Conservation (phyloP, 2,113 vertebrate genomes). For the Oncorhynchus clarkii region DNA sequence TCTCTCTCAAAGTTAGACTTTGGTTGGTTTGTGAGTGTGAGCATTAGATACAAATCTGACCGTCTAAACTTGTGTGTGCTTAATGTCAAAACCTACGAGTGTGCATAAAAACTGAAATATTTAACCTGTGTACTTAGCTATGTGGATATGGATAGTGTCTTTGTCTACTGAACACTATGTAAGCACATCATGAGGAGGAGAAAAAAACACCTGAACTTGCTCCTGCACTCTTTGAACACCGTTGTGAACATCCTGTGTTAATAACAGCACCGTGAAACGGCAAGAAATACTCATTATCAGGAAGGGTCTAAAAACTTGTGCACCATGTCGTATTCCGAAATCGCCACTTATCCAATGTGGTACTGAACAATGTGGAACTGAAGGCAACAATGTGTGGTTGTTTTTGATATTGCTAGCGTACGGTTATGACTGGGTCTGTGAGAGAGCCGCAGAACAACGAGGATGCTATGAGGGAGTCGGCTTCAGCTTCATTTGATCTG, state of each 20-base stretch:
- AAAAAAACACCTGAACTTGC: constrained; percentile 5
- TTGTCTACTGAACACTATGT: constrained; percentile 39
- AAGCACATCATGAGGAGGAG: constrained; percentile 48
- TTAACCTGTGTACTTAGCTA: constrained; percentile 47
- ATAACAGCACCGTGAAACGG: neutral
- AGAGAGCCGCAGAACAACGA: neutral
- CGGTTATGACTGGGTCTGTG: neutral
- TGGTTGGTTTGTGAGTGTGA: constrained; percentile 49
- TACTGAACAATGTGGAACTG: neutral
- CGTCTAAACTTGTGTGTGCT: constrained; percentile 43
- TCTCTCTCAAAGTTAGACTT: constrained; percentile 27
- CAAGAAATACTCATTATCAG: neutral
- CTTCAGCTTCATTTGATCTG: neutral
- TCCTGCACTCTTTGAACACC: constrained; percentile 33
- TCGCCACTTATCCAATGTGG: neutral
- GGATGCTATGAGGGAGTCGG: neutral
- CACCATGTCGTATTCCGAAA: constrained; percentile 6
- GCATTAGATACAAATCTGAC: constrained; percentile 25
- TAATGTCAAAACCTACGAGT: constrained; percentile 47
- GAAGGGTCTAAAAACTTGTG: constrained; percentile 15
- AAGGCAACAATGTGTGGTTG: neutral
- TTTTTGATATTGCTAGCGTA: neutral
- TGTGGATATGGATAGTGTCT: constrained; percentile 51
- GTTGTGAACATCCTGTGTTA: constrained; percentile 22
- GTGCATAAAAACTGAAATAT: constrained; percentile 58